Conservation (phyloP, 2,888 invertebrate genomes). For the Leptinotarsa juncta region DNA sequence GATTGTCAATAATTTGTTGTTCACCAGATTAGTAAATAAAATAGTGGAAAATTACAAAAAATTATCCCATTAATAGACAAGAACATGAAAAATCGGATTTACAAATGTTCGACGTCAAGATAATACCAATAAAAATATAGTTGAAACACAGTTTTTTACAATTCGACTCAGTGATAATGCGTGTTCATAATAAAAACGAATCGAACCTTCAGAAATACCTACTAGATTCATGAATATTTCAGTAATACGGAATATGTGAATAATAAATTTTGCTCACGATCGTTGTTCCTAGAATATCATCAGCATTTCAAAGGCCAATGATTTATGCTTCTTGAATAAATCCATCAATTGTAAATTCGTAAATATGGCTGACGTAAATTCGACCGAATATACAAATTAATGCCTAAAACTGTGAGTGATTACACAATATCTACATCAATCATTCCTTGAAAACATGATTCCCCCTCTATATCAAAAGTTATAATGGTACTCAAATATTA, state of each 20-base stretch:
- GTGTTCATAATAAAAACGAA: not conserved
- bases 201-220: slow-evolving; percentile 1
- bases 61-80: not conserved
- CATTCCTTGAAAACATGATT: not conserved
- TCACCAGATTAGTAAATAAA: not conserved
- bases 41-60: not conserved
- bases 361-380: not conserved
- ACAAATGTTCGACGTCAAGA: not conserved
- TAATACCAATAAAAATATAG: not conserved
- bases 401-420: not conserved
- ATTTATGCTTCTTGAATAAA: slow-evolving; percentile 18
- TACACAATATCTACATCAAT: not conserved
- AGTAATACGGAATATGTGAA: slow-evolving; percentile 17
- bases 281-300: slow-evolving; percentile 16
- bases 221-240: slow-evolving; percentile 18
- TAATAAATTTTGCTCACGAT: slow-evolving; percentile 18
- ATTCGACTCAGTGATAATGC: not conserved
- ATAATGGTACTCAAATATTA: too few species aligned
- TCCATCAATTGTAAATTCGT: slow-evolving; percentile 10
- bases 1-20: not conserved
- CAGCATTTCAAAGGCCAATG: slow-evolving; percentile 13
- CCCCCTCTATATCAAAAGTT: too few species aligned
- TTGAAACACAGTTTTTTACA: not conserved
- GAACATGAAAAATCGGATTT: not conserved
- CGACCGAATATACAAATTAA: not conserved